phyloP scores from a whole-genome alignment of 2,797 vertebrate species.

The Pangasius sanitwongsei region DNA sequence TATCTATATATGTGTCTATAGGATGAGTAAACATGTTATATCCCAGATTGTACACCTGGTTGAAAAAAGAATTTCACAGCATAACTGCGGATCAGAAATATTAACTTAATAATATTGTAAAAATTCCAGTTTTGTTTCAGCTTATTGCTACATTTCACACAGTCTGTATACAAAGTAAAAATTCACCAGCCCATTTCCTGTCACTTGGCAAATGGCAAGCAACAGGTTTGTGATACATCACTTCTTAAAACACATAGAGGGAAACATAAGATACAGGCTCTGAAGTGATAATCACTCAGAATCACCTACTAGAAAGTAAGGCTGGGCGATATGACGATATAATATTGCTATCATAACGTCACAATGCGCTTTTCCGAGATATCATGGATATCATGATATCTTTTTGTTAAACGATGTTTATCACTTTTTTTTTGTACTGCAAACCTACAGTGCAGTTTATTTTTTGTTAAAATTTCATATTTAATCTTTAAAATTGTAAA shows the following conservation, averaged over 20 bases:
- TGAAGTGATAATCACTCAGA: background rate
- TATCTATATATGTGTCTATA: background rate
- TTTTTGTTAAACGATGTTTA: background rate
- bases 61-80: background rate
- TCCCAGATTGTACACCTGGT: background rate
- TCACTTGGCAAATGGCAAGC: background rate
- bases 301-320: too few species aligned
- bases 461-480: background rate
- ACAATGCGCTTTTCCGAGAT: background rate
- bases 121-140: background rate
- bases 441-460: background rate
- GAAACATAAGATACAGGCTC: background rate
- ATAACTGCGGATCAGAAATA: background rate
- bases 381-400: background rate
- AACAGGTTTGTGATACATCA: background rate
- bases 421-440: too few species aligned
- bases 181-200: slow-evolving; percentile 3
- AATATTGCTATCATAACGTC: background rate
- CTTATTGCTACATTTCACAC: background rate
- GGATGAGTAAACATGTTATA: background rate
- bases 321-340: background rate
- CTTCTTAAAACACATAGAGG: background rate
- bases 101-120: background rate
- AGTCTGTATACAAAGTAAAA: background rate
- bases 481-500: background rate